Evolutionary conservation across 2,888 invertebrate species (phyloP), one percentile per base, ranked within the genome.

Genomic region (Dryobotodes eremita): DNA sequence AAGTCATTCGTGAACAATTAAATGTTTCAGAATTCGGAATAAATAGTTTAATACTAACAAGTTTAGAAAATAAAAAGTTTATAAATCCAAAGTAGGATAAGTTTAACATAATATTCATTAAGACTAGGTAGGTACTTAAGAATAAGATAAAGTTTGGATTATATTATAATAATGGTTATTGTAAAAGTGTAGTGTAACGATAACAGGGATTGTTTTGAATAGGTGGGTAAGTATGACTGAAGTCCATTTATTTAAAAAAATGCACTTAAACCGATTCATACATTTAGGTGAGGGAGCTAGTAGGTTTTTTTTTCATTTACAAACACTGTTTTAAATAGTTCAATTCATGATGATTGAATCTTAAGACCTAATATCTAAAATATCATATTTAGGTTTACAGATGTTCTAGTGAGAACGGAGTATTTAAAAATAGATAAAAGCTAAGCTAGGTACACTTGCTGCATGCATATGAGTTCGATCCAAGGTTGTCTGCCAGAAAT

Each of bases 401-500:
- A 68, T 26, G 8, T 31, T 36, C 57, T 69, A n/a, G 77, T n/a
- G 26, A 77, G 23, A 77, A 50, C 57, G n/a, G 1, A 59, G 26
- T 42, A 66, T 66, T 42, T n/a, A 46, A 61, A 61, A 31, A 78
- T 46, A n/a, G 8, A n/a, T 36, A 10, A 46, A 61, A 61, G 53
- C 46, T 23, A 57, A 31, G 23, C 62, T 71, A 62, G 6, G 31
- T 66, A 68, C 55, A 75, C 13, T 79, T 57, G 26, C 48, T 80
- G 59, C 53, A 55, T 77, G 48, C 26, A 80, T 80, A 36, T 20
- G 61, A 55, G 46, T 61, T 3, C 26, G 68, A 46, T 26, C n/a
- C 80, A 80, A 80, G 82, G 80, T 57, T 70, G 77, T 55, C 50
- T 46, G 77, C 53, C 53, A 70, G 65, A 65, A 80, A 80, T 82